A percentile compares a stretch with the other conserved stretches of the same genome.
Conservation (phyloP, 1,140 invertebrate genomes). For the Amphibalanus amphitrite region DNA sequence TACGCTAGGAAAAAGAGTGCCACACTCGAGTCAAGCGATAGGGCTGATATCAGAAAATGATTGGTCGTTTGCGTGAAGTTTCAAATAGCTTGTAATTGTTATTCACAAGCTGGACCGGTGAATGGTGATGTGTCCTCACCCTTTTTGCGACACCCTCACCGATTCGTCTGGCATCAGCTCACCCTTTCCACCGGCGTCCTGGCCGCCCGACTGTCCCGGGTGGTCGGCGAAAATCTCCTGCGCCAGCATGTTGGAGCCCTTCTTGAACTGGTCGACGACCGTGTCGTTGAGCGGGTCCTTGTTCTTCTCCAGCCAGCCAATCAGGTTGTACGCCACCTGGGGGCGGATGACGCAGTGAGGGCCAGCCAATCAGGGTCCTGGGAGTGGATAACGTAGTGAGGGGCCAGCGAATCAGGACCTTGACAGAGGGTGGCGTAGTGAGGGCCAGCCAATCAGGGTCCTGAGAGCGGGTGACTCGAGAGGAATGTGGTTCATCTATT, state of each 20-base stretch:
- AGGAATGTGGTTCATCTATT: background rate
- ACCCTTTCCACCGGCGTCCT: slow-evolving; percentile 30
- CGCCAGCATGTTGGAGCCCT: slow-evolving; percentile 48
- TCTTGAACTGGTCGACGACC: slow-evolving; percentile 93
- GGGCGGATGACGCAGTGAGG: too few species aligned
- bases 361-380: slow-evolving; percentile 91
- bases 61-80: background rate
- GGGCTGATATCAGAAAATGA: background rate
- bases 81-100: background rate
- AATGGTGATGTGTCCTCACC: too few species aligned
- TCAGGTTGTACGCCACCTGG: slow-evolving; percentile 89
- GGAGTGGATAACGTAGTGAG: too few species aligned
- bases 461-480: too few species aligned
- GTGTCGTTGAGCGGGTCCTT: slow-evolving; percentile 99
- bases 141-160: too few species aligned
- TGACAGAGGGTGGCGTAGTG: too few species aligned
- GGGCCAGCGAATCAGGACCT: too few species aligned
- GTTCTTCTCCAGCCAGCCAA: slow-evolving; percentile 98
- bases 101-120: background rate
- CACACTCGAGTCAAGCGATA: background rate
- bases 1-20: too few species aligned
- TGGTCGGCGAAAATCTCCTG: slow-evolving; percentile 11
- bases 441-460: too few species aligned
- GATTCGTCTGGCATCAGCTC: background rate
- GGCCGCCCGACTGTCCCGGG: slow-evolving; percentile 43